These are phyloP conservation scores for Ornithoptera priamus DNA, from an alignment of 2,888 invertebrate species.

Conservation along the genomic window DNA sequence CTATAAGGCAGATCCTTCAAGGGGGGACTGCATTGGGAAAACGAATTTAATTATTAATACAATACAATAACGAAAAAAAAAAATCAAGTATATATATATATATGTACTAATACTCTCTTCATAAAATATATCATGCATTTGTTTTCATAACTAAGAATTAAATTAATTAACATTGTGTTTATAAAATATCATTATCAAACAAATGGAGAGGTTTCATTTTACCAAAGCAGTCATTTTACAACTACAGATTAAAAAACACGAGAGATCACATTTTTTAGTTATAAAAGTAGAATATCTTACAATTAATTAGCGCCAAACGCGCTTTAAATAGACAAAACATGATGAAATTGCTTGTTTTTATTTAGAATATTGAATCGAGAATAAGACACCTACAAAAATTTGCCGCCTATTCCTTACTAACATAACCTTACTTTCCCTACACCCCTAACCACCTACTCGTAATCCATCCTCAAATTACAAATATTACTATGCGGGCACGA, in stretches of 20 bases:
- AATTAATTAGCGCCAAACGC: constrained; percentile 34
- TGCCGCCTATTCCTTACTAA: constrained; percentile 34
- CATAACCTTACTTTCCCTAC: background rate
- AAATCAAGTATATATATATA: background rate
- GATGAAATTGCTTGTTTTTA: constrained; percentile 60
- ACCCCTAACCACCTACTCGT: background rate
- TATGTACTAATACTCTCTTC: background rate
- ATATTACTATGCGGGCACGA: background rate
- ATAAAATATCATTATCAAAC: background rate
- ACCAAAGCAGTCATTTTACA: constrained; percentile 57
- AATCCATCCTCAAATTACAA: background rate
- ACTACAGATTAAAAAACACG: constrained; percentile 53
- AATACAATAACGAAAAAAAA: background rate
- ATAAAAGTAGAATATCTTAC: constrained; percentile 43
- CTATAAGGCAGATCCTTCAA: constrained; percentile 76
- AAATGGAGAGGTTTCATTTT: constrained; percentile 12
- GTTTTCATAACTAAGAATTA: constrained; percentile 6
- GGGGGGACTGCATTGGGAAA: constrained; percentile 57
- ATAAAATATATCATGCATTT: constrained; percentile 4
- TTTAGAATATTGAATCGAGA: constrained; percentile 62
- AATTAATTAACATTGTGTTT: background rate
- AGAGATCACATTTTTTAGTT: constrained; percentile 65
- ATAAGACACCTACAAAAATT: constrained; percentile 39
- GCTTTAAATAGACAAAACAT: constrained; percentile 39
- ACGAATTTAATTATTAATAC: constrained; percentile 23